Conservation (phyloP, 2,797 vertebrate species). For the Mus caroli region DNA sequence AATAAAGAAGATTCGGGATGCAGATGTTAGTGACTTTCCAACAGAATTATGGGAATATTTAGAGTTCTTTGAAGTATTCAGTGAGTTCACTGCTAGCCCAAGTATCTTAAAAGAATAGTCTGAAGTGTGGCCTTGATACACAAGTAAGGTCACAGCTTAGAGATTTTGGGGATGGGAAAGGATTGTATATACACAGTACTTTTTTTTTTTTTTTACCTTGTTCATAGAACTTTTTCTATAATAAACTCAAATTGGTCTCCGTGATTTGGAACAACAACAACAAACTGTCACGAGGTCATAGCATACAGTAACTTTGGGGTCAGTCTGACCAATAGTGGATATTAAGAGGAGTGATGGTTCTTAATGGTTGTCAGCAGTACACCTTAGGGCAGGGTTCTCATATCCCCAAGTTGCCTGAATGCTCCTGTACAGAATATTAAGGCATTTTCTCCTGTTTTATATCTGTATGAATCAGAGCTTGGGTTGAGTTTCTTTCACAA, state of each 20-base stretch:
- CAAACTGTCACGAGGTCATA: not conserved
- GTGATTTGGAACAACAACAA: not conserved
- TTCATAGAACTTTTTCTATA: not conserved
- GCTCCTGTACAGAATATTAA: not conserved
- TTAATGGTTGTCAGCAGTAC: not conserved
- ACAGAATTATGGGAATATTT: constrained; percentile 29
- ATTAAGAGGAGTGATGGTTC: not conserved
- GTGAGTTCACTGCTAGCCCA: constrained; percentile 34
- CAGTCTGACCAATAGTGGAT: not conserved
- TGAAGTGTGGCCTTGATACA: constrained; percentile 10
- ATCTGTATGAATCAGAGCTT: not conserved
- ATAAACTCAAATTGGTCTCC: not conserved
- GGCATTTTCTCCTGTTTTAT: not conserved
- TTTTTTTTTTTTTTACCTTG: not conserved
- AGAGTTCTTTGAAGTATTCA: constrained; percentile 17
- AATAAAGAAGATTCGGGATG: not conserved
- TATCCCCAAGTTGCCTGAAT: not conserved
- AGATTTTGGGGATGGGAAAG: not conserved
- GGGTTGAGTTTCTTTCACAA: not conserved
- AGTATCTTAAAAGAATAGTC: constrained; percentile 56
- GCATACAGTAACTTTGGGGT: not conserved
- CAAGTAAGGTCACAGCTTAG: constrained; percentile 9
- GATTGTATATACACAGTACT: fast-evolving
- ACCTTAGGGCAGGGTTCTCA: not conserved
- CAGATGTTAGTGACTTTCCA: constrained; percentile 3